Evolutionary conservation across 2,113 vertebrate species (phyloP).

Genomic region (Carollia perspicillata): DNA sequence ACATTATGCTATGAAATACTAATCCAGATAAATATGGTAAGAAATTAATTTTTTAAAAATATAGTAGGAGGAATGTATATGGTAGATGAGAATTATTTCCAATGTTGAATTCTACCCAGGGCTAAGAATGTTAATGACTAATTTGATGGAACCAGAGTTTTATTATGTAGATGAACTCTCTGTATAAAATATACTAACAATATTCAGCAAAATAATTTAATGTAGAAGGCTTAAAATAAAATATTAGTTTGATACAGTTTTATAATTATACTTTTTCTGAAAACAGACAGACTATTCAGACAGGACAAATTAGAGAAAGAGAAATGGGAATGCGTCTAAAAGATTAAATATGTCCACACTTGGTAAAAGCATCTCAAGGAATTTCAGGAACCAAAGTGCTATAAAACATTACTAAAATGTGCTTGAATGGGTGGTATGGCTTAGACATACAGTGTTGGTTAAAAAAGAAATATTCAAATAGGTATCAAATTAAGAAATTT

Average conservation of each 20-base stretch:
- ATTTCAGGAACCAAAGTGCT: conserved; percentile 42
- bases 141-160: conserved; percentile 67
- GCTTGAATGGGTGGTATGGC: conserved; percentile 49
- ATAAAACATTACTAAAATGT: conserved; percentile 58
- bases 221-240: conserved; percentile 65
- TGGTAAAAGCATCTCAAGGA: conserved; percentile 26
- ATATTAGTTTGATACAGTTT: conserved; percentile 50
- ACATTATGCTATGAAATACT: conserved; percentile 54
- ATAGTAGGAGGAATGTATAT: conserved; percentile 56
- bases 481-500: conserved; percentile 75
- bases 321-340: conserved; percentile 52
- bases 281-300: conserved; percentile 36
- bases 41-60: conserved; percentile 71
- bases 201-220: conserved; percentile 69
- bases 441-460: conserved; percentile 63
- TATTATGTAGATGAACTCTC: conserved; percentile 72
- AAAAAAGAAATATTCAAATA: conserved; percentile 77
- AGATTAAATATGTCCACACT: conserved; percentile 55
- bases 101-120: conserved; percentile 67
- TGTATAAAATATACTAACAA: conserved; percentile 72
- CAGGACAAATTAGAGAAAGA: conserved; percentile 46
- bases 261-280: conserved; percentile 42
- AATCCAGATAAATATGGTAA: conserved; percentile 57
- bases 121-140: conserved; percentile 77
- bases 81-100: conserved; percentile 67